Evolutionary conservation across 2,888 invertebrate species (phyloP).

Genomic region (Julus scandinavius): DNA sequence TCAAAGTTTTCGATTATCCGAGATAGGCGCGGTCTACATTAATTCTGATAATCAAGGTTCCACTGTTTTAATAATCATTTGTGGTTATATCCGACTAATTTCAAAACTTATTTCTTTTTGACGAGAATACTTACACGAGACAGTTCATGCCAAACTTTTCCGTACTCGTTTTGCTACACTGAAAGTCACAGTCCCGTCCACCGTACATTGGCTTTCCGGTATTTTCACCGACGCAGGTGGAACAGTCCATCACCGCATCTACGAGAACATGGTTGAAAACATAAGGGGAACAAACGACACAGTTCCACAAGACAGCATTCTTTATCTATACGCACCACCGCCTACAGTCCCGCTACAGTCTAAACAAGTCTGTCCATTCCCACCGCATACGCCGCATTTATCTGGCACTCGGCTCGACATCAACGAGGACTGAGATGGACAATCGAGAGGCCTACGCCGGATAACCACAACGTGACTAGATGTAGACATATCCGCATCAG

Average conservation of each 20-base stretch:
- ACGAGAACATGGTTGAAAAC: background rate
- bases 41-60: too few species aligned
- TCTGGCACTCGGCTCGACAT: background rate
- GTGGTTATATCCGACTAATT: too few species aligned
- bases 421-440: background rate
- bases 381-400: conserved; percentile 48
- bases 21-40: too few species aligned
- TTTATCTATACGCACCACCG: background rate
- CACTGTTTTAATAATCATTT: too few species aligned
- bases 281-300: background rate
- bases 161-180: background rate
- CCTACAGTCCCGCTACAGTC: background rate
- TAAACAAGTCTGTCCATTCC: background rate
- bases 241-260: conserved; percentile 48
- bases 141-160: background rate
- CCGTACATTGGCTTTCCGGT: background rate
- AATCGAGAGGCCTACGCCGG: background rate
- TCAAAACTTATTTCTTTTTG: too few species aligned
- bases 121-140: background rate
- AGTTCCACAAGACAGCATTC: background rate
- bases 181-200: background rate
- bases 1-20: too few species aligned
- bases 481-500: background rate
- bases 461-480: conserved; percentile 35
- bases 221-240: conserved; percentile 2